Conservation (phyloP, 1,140 invertebrate genomes). For the Drosophila ogumai region DNA sequence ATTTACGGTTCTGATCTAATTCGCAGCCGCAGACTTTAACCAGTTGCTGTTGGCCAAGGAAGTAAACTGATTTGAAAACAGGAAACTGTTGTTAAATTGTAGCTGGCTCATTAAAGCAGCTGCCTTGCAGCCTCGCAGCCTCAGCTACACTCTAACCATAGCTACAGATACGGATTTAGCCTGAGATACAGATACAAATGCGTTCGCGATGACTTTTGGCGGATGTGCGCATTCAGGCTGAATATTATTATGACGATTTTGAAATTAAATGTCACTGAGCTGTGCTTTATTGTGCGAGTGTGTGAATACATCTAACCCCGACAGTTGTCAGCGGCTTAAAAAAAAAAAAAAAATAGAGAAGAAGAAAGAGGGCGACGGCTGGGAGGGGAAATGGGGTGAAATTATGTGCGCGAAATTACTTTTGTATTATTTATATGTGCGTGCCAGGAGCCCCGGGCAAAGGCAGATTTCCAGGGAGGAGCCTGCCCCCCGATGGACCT, state of each 20-base stretch:
- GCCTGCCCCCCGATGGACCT: constrained; percentile 56
- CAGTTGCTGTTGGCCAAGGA: constrained; percentile 75
- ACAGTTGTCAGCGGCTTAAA: constrained; percentile 78
- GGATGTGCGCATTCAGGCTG: constrained; percentile 75
- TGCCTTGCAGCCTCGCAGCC: constrained; percentile 29
- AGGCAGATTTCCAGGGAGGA: constrained; percentile 32
- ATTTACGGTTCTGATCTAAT: constrained; percentile 83
- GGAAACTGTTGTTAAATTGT: constrained; percentile 80
- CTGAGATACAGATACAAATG: constrained; percentile 34
- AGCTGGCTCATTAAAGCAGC: constrained; percentile 76
- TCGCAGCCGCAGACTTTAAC: constrained; percentile 40
- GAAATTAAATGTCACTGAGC: constrained; percentile 71
- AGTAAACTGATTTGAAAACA: constrained; percentile 82
- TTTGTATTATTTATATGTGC: constrained; percentile 65
- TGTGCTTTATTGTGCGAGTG: constrained; percentile 46
- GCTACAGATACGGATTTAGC: constrained; percentile 1
- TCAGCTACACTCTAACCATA: not conserved
- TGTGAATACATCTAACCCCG: constrained; percentile 45
- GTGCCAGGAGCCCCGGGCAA: constrained; percentile 50
- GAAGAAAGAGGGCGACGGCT: not conserved
- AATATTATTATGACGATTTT: constrained; percentile 76
- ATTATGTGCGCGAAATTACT: constrained; percentile 75
- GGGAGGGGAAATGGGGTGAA: constrained; percentile 21
- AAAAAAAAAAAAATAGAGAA: constrained; percentile 19
- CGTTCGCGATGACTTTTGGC: constrained; percentile 50